Evolutionary conservation across 2,888 invertebrate species (phyloP), one percentile per base, ranked within the genome.

Genomic region (Antitype chi): DNA sequence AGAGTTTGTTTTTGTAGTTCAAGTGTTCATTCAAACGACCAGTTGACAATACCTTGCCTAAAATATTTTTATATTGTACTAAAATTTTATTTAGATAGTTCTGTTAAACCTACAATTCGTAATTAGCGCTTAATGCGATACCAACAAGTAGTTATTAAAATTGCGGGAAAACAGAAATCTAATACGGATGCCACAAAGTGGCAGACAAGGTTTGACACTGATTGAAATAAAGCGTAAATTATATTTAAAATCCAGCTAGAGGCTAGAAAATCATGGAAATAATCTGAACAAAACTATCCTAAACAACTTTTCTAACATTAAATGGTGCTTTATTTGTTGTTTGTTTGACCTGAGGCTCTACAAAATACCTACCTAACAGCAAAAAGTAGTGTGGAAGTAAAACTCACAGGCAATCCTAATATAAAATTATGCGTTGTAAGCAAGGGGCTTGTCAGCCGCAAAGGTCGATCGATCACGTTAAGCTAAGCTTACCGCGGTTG

Each of bases 191-290:
- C 13, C 15, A 49, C 59, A 60, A 72, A 59, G 1, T 38, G 15
- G 23, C 73, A 38, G 38, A 25, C 49, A 72, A 13, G 25, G 49
- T 11, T 52, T 28, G 72, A 72, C 74, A 52, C 17, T 52, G 74
- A 72, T 59, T 72, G 49, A 74, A 52, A 52, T 74, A 52, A 49
- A 25, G 55, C 55, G 20, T 59, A 17, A 28, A 25, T 71, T 52
- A 6, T 28, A 55, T 49, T 43, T 20, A 38, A 43, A 67, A 52
- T 43, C 23, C 57, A 17, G 2, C n/a, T 13, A 25, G 55, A 25
- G 43, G 43, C 43, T 43, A 43, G 9, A 43, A 43, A 55, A 55
- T 55, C 1, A 13, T 6, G 13, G 4, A 25, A 2, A 55, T n/a
- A 13, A n/a, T n/a, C 23, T n/a, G n/a, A n/a, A 55, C 11, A 15